A percentile compares a stretch with the other conserved stretches of the same genome.
These are phyloP conservation scores for Pteronotus mesoamericanus DNA, from an alignment of 2,797 vertebrate species.

Conservation along the genomic window DNA sequence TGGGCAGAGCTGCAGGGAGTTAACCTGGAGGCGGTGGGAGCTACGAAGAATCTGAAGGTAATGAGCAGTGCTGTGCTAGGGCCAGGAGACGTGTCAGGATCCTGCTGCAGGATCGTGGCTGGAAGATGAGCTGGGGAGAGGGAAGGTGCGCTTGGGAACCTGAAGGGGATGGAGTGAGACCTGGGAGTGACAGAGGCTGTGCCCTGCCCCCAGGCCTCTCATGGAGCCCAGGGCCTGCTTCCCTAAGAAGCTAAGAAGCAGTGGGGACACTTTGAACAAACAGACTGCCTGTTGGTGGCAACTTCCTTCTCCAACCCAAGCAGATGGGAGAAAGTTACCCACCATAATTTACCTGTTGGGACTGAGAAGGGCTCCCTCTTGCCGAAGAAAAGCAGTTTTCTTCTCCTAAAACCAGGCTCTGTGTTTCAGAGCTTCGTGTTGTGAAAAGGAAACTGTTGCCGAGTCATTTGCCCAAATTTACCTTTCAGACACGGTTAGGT, in stretches of 20 bases:
- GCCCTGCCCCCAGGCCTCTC: background rate
- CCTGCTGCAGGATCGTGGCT: background rate
- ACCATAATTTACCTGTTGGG: slow-evolving; percentile 72
- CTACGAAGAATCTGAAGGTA: background rate
- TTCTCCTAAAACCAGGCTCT: slow-evolving; percentile 80
- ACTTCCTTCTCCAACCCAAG: background rate
- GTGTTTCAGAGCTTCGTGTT: slow-evolving; percentile 77
- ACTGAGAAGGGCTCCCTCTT: slow-evolving; percentile 72
- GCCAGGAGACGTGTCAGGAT: background rate
- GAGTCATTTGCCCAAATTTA: slow-evolving; percentile 79
- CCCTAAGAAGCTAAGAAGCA: background rate
- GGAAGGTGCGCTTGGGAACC: too few relatives aligned
- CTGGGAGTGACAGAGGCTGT: background rate
- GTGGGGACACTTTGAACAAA: background rate
- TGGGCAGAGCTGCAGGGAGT: background rate
- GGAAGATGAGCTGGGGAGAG: background rate
- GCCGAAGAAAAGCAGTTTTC: slow-evolving; percentile 81
- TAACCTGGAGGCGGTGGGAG: background rate
- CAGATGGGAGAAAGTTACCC: background rate
- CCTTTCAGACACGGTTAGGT: slow-evolving; percentile 81
- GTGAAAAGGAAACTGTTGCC: slow-evolving; percentile 80
- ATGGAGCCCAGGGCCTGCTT: background rate
- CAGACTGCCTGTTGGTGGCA: background rate
- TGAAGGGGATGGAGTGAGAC: background rate
- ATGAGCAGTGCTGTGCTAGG: accelerated